Evolutionary conservation across 2,888 invertebrate species (phyloP), one percentile per base, ranked within the genome.

Genomic region (Athalia rosae): DNA sequence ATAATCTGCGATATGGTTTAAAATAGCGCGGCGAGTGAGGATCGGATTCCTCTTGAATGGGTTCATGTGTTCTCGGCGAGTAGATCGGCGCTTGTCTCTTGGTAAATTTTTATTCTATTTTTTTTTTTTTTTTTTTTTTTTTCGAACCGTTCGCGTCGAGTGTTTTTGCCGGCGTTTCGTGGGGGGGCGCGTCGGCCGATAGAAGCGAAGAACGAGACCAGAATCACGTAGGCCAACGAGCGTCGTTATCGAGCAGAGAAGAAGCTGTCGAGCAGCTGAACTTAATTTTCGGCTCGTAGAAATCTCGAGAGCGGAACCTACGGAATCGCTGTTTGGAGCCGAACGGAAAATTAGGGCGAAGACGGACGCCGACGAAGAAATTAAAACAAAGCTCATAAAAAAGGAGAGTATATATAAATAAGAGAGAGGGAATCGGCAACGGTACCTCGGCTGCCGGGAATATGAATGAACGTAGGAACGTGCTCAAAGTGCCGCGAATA

Each of bases 41-140:
- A 13, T 28, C 53, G 50, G 67, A 67, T 67, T 53, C 67, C 67
- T 67, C 15, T 67, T 67, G 67, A 67, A 67, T 67, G 50, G 67
- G 67, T 67, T 67, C 48, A 28, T 41, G 66, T 28, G 9, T n/a
- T 28, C 28, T 28, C 41, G n/a, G 43, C 62, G n/a, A 7, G 43
- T 50, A 50, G 3, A 41, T 15, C 8, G 64, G 28, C 28, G 45
- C 47, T 45, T 13, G 58, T 13, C 28, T n/a, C n/a, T 28, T 28
- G 28, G 28, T 28, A 28, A 28, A 28, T 28, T 28, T 28, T 28
- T 2, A n/a, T n/a, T n/a, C n/a, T n/a, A n/a, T n/a, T n/a, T n/a
- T n/a, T 13, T 58, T n/a, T 28, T 64, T 45, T 47, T 48, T 9
- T 64, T 15, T 53, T n/a, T n/a, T n/a, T n/a, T n/a, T n/a, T n/a